These are phyloP conservation scores for Thripadectes ignobilis DNA, from an alignment of 2,797 vertebrate species.

Conservation along the genomic window DNA sequence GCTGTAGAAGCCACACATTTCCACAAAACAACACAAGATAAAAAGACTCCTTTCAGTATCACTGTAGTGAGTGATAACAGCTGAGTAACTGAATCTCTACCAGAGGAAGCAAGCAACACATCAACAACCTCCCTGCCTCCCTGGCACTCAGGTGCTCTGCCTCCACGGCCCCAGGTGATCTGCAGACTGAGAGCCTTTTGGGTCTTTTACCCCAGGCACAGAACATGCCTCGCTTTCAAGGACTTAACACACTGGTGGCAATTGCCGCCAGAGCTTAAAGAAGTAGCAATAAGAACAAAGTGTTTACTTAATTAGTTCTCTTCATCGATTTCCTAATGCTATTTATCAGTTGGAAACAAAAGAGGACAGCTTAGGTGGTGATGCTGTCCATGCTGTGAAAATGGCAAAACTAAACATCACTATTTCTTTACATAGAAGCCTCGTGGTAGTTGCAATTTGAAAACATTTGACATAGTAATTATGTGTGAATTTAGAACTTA, in stretches of 20 bases:
- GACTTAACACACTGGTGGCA: neutral
- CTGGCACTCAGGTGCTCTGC: neutral
- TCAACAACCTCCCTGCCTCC: neutral
- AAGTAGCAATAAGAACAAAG: neutral
- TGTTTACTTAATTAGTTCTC: neutral
- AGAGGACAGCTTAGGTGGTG: neutral
- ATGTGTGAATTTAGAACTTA: neutral
- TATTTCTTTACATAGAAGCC: neutral
- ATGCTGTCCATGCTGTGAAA: neutral
- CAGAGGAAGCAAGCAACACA: neutral
- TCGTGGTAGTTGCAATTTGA: neutral
- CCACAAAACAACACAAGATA: neutral
- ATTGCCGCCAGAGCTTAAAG: neutral
- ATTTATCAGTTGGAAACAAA: neutral
- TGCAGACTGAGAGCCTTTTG: neutral
- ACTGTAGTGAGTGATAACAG: neutral
- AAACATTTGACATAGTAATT: neutral
- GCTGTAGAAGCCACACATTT: neutral
- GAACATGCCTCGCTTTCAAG: fast-evolving
- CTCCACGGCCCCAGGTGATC: neutral
- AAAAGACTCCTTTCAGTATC: neutral
- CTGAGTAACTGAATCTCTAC: neutral
- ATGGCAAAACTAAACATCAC: neutral
- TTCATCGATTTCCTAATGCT: neutral
- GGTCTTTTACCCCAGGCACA: neutral